phyloP scores from a whole-genome alignment of 2,797 vertebrate genomes.

The Gadopsis bispinosus region DNA sequence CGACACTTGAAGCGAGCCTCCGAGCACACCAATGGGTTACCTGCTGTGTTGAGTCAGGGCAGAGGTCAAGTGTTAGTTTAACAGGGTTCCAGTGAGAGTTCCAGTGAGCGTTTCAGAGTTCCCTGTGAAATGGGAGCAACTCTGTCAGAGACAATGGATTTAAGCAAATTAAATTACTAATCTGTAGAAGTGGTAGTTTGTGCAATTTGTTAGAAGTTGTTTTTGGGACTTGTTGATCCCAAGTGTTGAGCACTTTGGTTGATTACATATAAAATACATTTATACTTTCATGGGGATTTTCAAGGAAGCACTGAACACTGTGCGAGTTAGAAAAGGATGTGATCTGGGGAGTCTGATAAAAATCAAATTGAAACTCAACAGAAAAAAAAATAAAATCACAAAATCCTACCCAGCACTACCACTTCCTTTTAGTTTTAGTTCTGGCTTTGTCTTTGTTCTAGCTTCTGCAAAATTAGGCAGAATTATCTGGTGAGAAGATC shows the following conservation, averaged over 20 bases:
- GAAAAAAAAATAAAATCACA: background rate
- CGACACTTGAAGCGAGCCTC: slow-evolving; percentile 94
- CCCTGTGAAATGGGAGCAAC: background rate
- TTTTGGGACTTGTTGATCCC: background rate
- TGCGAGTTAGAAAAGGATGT: slow-evolving; percentile 15
- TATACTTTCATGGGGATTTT: slow-evolving; percentile 21
- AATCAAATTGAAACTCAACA: slow-evolving; percentile 27
- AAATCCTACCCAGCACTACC: background rate
- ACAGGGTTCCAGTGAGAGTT: background rate
- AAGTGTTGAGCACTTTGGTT: slow-evolving; percentile 13
- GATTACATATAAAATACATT: slow-evolving; percentile 6
- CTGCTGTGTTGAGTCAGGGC: slow-evolving; percentile 80
- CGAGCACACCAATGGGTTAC: slow-evolving; percentile 94
- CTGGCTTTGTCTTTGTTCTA: slow-evolving; percentile 39
- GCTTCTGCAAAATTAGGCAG: slow-evolving; percentile 59
- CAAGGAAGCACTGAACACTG: slow-evolving; percentile 25
- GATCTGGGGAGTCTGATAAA: slow-evolving; percentile 34
- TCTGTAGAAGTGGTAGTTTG: background rate
- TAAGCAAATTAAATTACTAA: background rate
- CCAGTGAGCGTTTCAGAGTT: slow-evolving; percentile 1
- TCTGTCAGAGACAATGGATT: background rate
- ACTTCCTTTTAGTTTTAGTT: slow-evolving; percentile 18
- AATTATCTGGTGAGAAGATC: slow-evolving; percentile 78
- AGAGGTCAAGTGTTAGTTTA: slow-evolving; percentile 23
- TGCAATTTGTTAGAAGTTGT: slow-evolving; percentile 10